Evolutionary conservation across 2,113 vertebrate species (phyloP).

Genomic region (Cryptoleucopteryx plumbea): DNA sequence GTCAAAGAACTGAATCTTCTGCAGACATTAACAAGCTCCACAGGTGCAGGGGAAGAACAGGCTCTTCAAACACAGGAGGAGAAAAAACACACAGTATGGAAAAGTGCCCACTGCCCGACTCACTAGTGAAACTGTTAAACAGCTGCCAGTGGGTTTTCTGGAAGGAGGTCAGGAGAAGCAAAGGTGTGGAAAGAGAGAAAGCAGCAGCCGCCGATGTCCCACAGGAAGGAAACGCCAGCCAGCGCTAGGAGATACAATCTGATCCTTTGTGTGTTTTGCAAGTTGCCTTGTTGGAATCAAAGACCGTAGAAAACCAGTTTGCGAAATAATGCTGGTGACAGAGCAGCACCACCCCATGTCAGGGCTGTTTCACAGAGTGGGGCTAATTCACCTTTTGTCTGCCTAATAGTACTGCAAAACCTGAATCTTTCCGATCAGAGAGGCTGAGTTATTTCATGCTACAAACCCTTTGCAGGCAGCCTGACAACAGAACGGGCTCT

Average conservation of each 20-base stretch:
- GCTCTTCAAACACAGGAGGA: slow-evolving; percentile 29
- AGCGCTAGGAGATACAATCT: slow-evolving; percentile 10
- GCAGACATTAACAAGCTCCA: slow-evolving; percentile 56
- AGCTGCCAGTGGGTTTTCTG: slow-evolving; percentile 51
- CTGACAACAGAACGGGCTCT: background rate
- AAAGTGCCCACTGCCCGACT: slow-evolving; percentile 26
- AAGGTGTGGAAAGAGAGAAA: slow-evolving; percentile 46
- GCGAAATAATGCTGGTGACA: slow-evolving; percentile 27
- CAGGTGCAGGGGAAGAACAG: slow-evolving; percentile 63
- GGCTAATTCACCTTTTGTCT: slow-evolving; percentile 56
- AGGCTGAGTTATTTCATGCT: background rate
- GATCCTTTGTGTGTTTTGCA: slow-evolving; percentile 10
- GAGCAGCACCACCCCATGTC: slow-evolving; percentile 36
- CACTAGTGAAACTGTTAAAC: slow-evolving; percentile 29
- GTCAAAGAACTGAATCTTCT: slow-evolving; percentile 50
- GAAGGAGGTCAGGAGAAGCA: slow-evolving; percentile 36
- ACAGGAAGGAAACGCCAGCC: background rate
- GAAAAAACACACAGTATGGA: slow-evolving; percentile 52
- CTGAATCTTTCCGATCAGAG: background rate
- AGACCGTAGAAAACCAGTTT: slow-evolving; percentile 49
- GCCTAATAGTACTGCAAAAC: background rate
- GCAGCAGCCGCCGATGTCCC: slow-evolving; percentile 5
- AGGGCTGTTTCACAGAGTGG: slow-evolving; percentile 38
- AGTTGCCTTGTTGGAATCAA: slow-evolving; percentile 46
- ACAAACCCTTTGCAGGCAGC: background rate